These are phyloP conservation scores for Amblyjoppa fuscipennis DNA, from an alignment of 2,888 invertebrate species.

Conservation along the genomic window DNA sequence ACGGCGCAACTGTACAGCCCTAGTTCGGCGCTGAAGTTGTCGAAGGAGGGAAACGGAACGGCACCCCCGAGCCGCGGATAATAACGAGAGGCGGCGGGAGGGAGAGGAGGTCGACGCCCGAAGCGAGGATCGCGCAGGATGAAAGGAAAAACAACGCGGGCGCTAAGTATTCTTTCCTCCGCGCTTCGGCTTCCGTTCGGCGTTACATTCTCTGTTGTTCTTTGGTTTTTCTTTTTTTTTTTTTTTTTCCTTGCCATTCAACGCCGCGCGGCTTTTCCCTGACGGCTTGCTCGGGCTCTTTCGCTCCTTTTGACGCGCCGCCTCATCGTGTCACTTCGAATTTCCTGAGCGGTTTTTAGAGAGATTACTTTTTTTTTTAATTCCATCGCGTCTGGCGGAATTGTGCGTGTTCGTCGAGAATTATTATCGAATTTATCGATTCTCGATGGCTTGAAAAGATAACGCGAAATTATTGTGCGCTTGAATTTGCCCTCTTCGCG, in stretches of 20 bases:
- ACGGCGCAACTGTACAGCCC: no score
- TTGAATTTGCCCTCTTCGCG: no score
- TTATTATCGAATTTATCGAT: no score
- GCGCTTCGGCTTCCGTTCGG: conserved; percentile 58
- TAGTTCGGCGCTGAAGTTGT: no score
- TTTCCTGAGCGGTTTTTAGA: background rate
- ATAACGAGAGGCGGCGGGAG: background rate
- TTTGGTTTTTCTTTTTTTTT: background rate
- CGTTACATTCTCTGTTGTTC: conserved; percentile 16
- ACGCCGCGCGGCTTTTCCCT: conserved; percentile 48
- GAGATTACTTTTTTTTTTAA: no score
- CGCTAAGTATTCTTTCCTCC: conserved; percentile 48
- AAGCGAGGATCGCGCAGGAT: conserved; percentile 57
- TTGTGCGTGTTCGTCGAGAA: no score
- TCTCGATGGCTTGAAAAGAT: no score
- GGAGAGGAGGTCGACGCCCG: conserved; percentile 64
- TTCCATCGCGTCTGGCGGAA: no score
- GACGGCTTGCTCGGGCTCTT: background rate
- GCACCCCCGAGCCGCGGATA: background rate
- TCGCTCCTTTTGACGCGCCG: background rate
- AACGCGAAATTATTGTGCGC: no score
- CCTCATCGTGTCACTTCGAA: background rate
- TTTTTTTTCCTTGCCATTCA: conserved; percentile 31
- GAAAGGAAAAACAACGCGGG: conserved; percentile 67
- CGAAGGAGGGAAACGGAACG: background rate